Evolutionary conservation across 2,113 vertebrate species (phyloP).

Genomic region (Eira barbara): DNA sequence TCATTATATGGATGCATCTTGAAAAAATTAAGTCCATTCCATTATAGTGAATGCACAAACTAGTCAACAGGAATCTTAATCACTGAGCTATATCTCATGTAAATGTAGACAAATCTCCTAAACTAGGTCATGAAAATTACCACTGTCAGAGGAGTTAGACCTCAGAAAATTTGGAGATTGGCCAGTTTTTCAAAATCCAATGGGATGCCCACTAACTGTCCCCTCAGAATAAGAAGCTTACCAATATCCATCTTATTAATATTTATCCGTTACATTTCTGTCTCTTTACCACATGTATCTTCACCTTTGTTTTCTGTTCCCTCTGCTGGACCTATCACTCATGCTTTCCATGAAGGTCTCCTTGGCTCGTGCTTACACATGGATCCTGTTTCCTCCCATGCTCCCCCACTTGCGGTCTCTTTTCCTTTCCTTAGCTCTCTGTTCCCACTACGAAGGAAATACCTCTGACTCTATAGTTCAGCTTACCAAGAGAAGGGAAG

Average conservation of each 20-base stretch:
- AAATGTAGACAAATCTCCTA: not conserved
- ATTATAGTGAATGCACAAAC: not conserved
- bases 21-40: slow-evolving; percentile 13
- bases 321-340: not conserved
- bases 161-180: not conserved
- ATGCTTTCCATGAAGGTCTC: not conserved
- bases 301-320: not conserved
- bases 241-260: not conserved
- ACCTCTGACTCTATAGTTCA: not conserved
- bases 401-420: not conserved
- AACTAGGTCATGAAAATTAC: not conserved
- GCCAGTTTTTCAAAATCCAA: not conserved
- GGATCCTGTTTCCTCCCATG: not conserved
- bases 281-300: not conserved
- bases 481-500: not conserved
- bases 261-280: not conserved
- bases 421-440: not conserved
- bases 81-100: not conserved
- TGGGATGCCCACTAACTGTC: not conserved
- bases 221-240: not conserved
- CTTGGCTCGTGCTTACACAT: not conserved
- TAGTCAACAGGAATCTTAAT: not conserved
- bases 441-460: not conserved
- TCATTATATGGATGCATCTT: not conserved
- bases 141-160: not conserved